Evolutionary conservation across 2,888 invertebrate genomes (phyloP).

Genomic region (Uloborus plumipes): DNA sequence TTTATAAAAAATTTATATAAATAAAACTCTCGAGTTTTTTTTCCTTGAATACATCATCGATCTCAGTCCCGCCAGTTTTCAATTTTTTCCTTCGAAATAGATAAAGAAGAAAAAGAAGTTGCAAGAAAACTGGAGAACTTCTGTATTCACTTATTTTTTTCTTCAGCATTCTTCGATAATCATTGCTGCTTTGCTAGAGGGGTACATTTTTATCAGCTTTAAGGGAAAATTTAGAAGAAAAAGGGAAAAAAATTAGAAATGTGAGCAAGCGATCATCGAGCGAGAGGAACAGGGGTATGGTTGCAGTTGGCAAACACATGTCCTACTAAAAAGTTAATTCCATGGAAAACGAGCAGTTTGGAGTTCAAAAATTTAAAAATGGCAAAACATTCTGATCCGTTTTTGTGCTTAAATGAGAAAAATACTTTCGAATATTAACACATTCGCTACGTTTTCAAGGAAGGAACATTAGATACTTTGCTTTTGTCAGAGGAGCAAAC

Average conservation of each 20-base stretch:
- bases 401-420: too few relatives aligned
- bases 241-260: not conserved
- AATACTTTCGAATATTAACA: too few relatives aligned
- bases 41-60: constrained; percentile 51
- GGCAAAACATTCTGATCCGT: too few relatives aligned
- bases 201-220: constrained; percentile 59
- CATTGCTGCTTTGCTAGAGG: constrained; percentile 41
- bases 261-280: not conserved
- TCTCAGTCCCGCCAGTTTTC: constrained; percentile 23
- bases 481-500: too few relatives aligned
- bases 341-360: too few relatives aligned
- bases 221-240: constrained; percentile 31
- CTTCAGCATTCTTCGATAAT: constrained; percentile 50
- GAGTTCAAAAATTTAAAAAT: too few relatives aligned
- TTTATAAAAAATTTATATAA: constrained; percentile 56
- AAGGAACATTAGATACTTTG: too few relatives aligned
- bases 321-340: too few relatives aligned
- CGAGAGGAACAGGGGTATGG: too few relatives aligned
- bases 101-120: constrained; percentile 21
- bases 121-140: constrained; percentile 35
- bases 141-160: constrained; percentile 26
- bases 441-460: too few relatives aligned
- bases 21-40: constrained; percentile 43
- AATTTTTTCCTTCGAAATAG: constrained; percentile 8
- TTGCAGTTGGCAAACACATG: too few relatives aligned